Evolutionary conservation across 1,140 invertebrate genomes (phyloP), one percentile per base, ranked within the genome.

Genomic region (Pseudomyrmex pallidus): DNA sequence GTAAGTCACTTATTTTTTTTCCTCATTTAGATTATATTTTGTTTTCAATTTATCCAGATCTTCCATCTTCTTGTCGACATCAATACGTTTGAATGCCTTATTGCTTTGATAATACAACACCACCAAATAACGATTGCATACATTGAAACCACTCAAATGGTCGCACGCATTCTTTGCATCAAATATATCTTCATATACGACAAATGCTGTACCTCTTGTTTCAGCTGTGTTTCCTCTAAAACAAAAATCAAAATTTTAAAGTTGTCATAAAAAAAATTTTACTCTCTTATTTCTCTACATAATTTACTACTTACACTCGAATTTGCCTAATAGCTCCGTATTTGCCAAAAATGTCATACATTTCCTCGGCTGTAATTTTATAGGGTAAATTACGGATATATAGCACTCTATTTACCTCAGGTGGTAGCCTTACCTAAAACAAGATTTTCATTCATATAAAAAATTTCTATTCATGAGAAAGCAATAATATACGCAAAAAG

Each of bases 341-440:
- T 96, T 99, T 99, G 52, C 99, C 99, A 96, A 99, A 99, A 87
- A 99, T 99, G 95, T 99, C 99, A 93, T 99, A 99, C 99, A 99
- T 99, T 96, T 99, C 99, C 95, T 99, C 99, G n/a, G 98, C 98
- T 72, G 99, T 99, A 74, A 99, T 99, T 95, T 99, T 99, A 91
- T 99, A 99, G 0, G 99, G 99, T 66, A 99, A 95, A 95, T 99
- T 99, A 90, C 99, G 96, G 2, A 99, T 97, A 91, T 99, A 99
- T 15, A 99, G 94, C 70, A 99, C 98, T 93, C 99, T 95, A 94
- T 99, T 99, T 0, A 99, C 99, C 96, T 99, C 99, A 76, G 99
- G 99, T 56, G 99, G 99, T 83, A 99, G 95, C 85, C 99, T 96
- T 52, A 99, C 98, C 98, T 99, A 90, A 95, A 80, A 90, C 82